These are phyloP conservation scores for Xestia c-nigrum DNA, from an alignment of 2,888 invertebrate species.

Conservation along the genomic window DNA sequence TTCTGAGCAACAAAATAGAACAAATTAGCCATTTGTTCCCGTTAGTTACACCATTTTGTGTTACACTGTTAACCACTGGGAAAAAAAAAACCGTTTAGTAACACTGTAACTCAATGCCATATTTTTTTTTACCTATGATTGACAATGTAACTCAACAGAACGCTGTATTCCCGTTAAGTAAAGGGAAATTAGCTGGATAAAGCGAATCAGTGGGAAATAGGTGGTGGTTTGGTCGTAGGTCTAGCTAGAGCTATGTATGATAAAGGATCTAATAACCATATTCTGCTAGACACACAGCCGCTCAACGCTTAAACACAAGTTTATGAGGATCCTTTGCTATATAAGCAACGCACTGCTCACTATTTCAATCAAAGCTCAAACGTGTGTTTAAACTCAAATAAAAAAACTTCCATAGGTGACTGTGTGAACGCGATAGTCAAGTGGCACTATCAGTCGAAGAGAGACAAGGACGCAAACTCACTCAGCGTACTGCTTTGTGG, in stretches of 20 bases:
- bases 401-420: constrained; percentile 91
- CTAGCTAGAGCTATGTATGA: neutral
- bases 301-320: constrained; percentile 16
- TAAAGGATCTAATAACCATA: neutral
- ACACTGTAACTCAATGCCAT: too few relatives aligned
- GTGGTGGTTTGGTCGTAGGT: neutral
- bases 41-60: too few relatives aligned
- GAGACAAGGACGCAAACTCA: constrained; percentile 95
- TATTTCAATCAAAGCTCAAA: constrained; percentile 9
- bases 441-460: constrained; percentile 97
- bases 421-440: constrained; percentile 99
- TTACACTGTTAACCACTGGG: too few relatives aligned
- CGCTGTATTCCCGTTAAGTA: too few relatives aligned
- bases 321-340: constrained; percentile 4
- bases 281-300: neutral
- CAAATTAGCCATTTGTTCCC: too few relatives aligned
- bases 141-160: too few relatives aligned
- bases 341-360: constrained; percentile 28
- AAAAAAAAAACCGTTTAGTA: too few relatives aligned
- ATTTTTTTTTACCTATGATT: too few relatives aligned
- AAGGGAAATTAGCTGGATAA: neutral
- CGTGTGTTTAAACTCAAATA: neutral
- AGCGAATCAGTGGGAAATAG: neutral
- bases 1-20: neutral
- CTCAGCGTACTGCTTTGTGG: constrained; percentile 98